Evolutionary conservation across 2,888 invertebrate species (phyloP), one percentile per base, ranked within the genome.

Genomic region (Apamea monoglypha): DNA sequence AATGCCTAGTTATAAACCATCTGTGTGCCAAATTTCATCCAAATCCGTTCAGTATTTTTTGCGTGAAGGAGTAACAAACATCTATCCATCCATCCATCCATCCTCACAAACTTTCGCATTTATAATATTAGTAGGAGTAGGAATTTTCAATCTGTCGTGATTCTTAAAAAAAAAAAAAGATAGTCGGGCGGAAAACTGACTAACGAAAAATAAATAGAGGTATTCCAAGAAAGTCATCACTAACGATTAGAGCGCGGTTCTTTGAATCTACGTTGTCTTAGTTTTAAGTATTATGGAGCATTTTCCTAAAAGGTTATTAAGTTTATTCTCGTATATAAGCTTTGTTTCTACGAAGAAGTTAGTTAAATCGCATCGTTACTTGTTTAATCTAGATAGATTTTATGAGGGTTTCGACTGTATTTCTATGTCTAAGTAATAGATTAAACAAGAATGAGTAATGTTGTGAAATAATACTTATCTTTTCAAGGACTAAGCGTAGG

Each of bases 301-400:
- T 75, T 73, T 63, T 76, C 79, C 63, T 63, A 71, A 84, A 85
- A 76, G 70, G 47, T 74, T 66, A 83, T 61, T 77, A 71, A 56
- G 53, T 74, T 66, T 79, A 69, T 68, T 85, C 32, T 76, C 32
- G 74, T 68, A 32, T n/a, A 10, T 36, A 79, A 84, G 76, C 66
- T 80, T 72, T 67, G 67, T 59, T 87, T 86, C 82, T 29, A 78
- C 68, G 79, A 84, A 87, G 80, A 74, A 80, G 75, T 66, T 74
- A 16, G 47, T 82, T 50, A 21, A 53, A 59, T 64, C 63, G 25
- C 50, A 59, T 64, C 76, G 40, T 74, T 63, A 50, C 18, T 44
- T 67, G 32, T 67, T 74, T 69, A 77, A 63, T 74, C 64, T 66
- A 69, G 71, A 78, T 84, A 59, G 40, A 73, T 82, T 73, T 73